These are phyloP conservation scores for Panurus biarmicus DNA, from an alignment of 2,113 vertebrate genomes.

Conservation along the genomic window DNA sequence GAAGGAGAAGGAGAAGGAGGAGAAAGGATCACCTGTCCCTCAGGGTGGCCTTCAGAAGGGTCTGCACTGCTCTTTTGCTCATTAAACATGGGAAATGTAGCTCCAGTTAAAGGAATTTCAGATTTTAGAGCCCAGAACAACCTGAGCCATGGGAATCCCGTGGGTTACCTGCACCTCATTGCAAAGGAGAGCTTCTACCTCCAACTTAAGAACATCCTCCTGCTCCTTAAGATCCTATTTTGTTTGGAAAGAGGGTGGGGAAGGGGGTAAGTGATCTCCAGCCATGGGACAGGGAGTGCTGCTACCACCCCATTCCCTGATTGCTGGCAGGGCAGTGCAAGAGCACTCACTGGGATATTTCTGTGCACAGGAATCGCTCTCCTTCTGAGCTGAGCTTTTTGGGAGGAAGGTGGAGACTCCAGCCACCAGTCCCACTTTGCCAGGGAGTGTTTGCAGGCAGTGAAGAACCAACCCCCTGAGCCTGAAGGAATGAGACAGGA, in stretches of 20 bases:
- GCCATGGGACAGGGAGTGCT: background rate
- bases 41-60: background rate
- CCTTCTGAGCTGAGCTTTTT: background rate
- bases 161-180: background rate
- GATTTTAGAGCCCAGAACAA: background rate
- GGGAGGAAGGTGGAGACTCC: background rate
- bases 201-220: background rate
- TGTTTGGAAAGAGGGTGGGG: background rate
- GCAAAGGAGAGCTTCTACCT: background rate
- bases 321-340: background rate
- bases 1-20: no score
- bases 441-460: background rate
- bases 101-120: background rate
- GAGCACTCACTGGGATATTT: background rate
- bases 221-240: background rate
- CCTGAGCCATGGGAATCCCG: background rate
- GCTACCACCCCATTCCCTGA: background rate
- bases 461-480: background rate
- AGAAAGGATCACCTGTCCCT: background rate
- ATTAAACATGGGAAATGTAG: fast-evolving
- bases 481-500: background rate
- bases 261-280: background rate
- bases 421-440: background rate
- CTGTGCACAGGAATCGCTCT: fast-evolving
- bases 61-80: background rate